phyloP scores from a whole-genome alignment of 1,140 invertebrate species.

The Pseudobourletiella spinata region DNA sequence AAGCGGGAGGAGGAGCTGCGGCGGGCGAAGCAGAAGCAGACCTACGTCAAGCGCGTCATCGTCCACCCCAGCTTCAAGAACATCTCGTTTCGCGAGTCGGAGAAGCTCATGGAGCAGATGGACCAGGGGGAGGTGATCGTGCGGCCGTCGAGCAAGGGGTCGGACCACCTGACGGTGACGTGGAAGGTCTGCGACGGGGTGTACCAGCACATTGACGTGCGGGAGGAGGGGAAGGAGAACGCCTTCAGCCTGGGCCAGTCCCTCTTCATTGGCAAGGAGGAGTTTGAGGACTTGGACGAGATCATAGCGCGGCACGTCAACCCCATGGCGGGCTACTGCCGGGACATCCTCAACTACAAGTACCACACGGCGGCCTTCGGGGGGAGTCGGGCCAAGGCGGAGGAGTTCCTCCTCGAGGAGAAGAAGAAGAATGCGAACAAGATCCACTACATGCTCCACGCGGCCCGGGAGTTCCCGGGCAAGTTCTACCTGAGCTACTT shows the following conservation, averaged over 20 bases:
- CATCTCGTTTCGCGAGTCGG: slow-evolving; percentile 84
- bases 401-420: slow-evolving; percentile 75
- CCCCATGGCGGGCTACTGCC: slow-evolving; percentile 86
- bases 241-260: slow-evolving; percentile 85
- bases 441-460: slow-evolving; percentile 85
- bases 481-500: slow-evolving; percentile 92
- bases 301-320: slow-evolving; percentile 93
- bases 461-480: slow-evolving; percentile 80
- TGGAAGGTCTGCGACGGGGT: slow-evolving; percentile 96
- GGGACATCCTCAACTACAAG: slow-evolving; percentile 84
- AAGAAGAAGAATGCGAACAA: slow-evolving; percentile 74
- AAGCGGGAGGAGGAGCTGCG: slow-evolving; percentile 70
- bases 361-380: slow-evolving; percentile 68
- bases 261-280: slow-evolving; percentile 74
- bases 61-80: slow-evolving; percentile 97
- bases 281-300: slow-evolving; percentile 98
- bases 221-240: slow-evolving; percentile 94
- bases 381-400: slow-evolving; percentile 72
- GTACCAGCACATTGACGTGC: slow-evolving; percentile 90
- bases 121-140: slow-evolving; percentile 95
- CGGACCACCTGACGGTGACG: slow-evolving; percentile 91
- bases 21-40: slow-evolving; percentile 65
- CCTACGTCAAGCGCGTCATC: slow-evolving; percentile 90
- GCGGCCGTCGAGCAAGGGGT: slow-evolving; percentile 90
- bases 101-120: slow-evolving; percentile 80